These are phyloP conservation scores for Pachypeltis micranthus DNA, from an alignment of 1,140 invertebrate genomes.

Conservation along the genomic window DNA sequence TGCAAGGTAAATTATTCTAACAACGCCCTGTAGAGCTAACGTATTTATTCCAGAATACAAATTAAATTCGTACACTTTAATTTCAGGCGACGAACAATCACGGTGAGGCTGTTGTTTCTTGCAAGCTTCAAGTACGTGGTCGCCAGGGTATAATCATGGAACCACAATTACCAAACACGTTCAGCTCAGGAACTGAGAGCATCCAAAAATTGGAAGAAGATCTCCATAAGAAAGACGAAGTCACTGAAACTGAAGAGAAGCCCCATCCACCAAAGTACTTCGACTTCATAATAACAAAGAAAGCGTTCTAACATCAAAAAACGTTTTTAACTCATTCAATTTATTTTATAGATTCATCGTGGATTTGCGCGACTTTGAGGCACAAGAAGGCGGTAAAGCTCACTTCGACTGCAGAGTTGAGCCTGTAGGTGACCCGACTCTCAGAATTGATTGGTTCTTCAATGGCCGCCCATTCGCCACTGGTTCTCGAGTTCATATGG, in stretches of 20 bases:
- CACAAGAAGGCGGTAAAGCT: constrained; percentile 72
- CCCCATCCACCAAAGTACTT: constrained; percentile 71
- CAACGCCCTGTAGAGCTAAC: too few species aligned
- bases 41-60: too few species aligned
- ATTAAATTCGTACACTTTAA: background rate
- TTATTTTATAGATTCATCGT: constrained; percentile 29
- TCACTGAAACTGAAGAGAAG: constrained; percentile 65
- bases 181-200: constrained; percentile 73
- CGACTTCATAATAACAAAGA: too few species aligned
- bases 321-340: background rate
- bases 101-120: constrained; percentile 76
- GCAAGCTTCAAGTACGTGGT: constrained; percentile 70
- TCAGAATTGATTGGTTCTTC: constrained; percentile 89
- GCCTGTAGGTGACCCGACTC: constrained; percentile 70
- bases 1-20: constrained; percentile 68
- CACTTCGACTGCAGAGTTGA: constrained; percentile 88
- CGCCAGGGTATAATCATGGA: constrained; percentile 79
- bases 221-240: constrained; percentile 75
- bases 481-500: constrained; percentile 76
- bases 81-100: constrained; percentile 67
- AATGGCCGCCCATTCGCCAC: constrained; percentile 80
- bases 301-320: background rate
- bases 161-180: constrained; percentile 76
- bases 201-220: constrained; percentile 82
- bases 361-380: constrained; percentile 45